phyloP scores from a whole-genome alignment of 2,113 vertebrate genomes.

The Pollachius pollachius region DNA sequence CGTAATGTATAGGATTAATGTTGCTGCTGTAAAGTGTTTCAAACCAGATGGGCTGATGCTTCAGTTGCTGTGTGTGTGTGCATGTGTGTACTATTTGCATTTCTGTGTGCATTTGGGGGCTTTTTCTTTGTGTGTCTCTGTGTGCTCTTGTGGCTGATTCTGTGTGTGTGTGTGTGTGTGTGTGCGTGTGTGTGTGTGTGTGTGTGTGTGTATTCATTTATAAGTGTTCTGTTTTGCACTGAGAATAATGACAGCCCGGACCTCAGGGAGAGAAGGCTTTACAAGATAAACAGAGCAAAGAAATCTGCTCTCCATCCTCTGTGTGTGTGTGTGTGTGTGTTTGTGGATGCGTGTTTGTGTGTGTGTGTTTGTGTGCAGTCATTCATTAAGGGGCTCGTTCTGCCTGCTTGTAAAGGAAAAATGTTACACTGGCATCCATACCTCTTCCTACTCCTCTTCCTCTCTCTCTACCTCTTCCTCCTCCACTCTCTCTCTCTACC shows the following conservation, averaged over 20 bases:
- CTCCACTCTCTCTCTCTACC: background rate
- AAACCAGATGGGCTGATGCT: slow-evolving; percentile 25
- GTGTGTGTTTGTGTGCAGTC: slow-evolving; percentile 9
- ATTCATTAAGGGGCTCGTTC: background rate
- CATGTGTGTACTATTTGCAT: background rate
- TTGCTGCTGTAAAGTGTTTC: slow-evolving; percentile 36
- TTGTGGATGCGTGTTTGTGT: slow-evolving; percentile 18
- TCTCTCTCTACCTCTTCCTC: background rate
- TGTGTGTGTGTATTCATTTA: background rate
- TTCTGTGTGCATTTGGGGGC: slow-evolving; percentile 11
- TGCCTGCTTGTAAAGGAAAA: background rate
- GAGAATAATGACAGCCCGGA: slow-evolving; percentile 49
- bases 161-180: slow-evolving; percentile 6
- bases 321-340: slow-evolving; percentile 19
- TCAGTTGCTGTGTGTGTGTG: background rate
- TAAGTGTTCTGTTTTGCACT: slow-evolving; percentile 47
- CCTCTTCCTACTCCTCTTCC: background rate
- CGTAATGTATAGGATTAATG: slow-evolving; percentile 57
- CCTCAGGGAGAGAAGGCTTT: slow-evolving; percentile 61
- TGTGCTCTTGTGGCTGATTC: background rate
- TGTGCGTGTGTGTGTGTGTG: background rate
- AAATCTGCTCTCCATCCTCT: slow-evolving; percentile 50
- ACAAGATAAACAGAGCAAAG: slow-evolving; percentile 63
- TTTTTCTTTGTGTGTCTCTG: slow-evolving; percentile 1
- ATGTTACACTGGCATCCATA: background rate